Conservation (phyloP, 2,113 vertebrate species). For the Leptobrachium leishanense region DNA sequence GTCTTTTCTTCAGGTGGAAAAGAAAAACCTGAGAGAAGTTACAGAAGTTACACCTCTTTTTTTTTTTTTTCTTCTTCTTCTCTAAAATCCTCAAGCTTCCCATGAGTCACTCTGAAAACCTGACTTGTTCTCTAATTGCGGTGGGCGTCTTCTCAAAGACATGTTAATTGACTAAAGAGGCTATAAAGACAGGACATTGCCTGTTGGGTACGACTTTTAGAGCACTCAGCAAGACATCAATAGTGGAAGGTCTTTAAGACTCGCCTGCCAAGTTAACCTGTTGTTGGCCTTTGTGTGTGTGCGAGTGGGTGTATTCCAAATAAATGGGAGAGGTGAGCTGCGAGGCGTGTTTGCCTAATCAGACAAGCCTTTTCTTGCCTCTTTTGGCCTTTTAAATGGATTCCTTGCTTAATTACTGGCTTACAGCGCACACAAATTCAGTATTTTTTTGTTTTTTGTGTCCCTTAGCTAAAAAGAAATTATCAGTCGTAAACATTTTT, state of each 20-base stretch:
- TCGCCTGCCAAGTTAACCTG: neutral
- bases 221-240: neutral
- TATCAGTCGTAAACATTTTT: too few species aligned
- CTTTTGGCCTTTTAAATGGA: neutral
- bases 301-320: neutral
- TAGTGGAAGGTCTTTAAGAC: neutral
- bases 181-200: neutral
- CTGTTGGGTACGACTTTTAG: neutral
- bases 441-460: neutral
- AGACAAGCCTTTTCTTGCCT: neutral
- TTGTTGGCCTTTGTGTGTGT: neutral
- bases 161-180: neutral
- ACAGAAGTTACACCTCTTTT: too few species aligned
- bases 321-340: neutral
- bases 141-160: neutral
- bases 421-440: too few species aligned
- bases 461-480: neutral
- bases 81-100: neutral
- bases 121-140: neutral
- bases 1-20: too few species aligned
- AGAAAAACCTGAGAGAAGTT: too few species aligned
- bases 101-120: neutral
- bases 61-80: too few species aligned
- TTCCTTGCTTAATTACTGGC: neutral
- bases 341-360: neutral